Evolutionary conservation across 2,113 vertebrate species (phyloP), one percentile per base, ranked within the genome.

Genomic region (rat (Rattus norvegicus)): DNA sequence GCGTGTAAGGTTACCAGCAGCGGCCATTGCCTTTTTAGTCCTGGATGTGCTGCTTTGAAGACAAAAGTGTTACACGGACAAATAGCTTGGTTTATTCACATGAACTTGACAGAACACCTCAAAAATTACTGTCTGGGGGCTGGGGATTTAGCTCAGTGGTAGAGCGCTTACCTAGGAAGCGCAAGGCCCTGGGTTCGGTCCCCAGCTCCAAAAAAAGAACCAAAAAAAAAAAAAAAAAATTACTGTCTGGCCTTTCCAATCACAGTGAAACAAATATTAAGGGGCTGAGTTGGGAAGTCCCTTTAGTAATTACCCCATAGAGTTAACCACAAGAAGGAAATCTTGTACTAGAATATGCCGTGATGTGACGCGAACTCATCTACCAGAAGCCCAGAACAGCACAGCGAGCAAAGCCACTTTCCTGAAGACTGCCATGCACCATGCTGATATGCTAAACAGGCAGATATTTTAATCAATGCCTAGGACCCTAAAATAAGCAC

Each of bases 381-480:
- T 69, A 91, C 86, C 49, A 77, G 83, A 75, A 93, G 39, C 63
- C 9, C 77, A 20, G 77, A 73, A 47, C 0, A 5, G 49, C 49
- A 6, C 28, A 63, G 70, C 83, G 65, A 77, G 56, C 65, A 20
- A 81, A 92, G 56, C 61, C 12, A 26, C 69, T 61, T 86, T 97
- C 77, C 94, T 94, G 73, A 92, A 91, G 95, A 91, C 49, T 88
- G 87, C 70, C 14, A 20, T 3, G 47, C 4, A 52, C 47, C 36
- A 61, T 30, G 80, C 85, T 88, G 88, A 26, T 92, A 90, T 80
- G 76, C 88, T 84, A 93, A 97, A 69, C 81, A 97, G 81, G 72
- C 85, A 89, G 96, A 94, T 97, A 92, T 95, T 95, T 93, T 96
- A 92, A 96, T 91, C 93, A 96, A 83, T 93, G 81, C 73, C 77